Percentiles rank a stretch among this genome's conserved stretches.
Evolutionary conservation across 2,888 invertebrate genomes (phyloP).

Genomic region (Pseudococcus jackbeardsleyi): DNA sequence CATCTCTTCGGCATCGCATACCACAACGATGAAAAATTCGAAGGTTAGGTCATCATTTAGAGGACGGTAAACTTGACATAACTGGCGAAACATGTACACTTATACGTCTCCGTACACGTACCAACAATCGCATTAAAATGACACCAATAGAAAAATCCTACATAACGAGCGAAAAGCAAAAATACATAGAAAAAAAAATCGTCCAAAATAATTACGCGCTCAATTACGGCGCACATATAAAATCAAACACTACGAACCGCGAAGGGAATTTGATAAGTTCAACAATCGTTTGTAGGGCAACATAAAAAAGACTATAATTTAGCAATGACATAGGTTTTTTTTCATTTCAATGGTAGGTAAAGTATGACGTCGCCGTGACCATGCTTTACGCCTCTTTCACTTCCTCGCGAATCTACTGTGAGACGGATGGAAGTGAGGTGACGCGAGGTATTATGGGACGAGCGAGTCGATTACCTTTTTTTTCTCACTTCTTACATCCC

Average conservation of each 20-base stretch:
- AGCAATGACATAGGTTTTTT: conserved; percentile 40
- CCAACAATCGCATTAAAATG: neutral
- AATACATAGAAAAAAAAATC: neutral
- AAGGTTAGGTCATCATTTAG: conserved; percentile 33
- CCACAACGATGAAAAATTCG: conserved; percentile 21
- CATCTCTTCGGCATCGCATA: too few species aligned
- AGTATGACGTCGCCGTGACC: conserved; percentile 46
- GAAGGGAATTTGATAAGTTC: conserved; percentile 9
- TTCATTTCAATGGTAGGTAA: conserved; percentile 15
- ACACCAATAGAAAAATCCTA: neutral
- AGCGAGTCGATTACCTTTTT: conserved; percentile 50
- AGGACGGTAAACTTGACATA: conserved; percentile 44
- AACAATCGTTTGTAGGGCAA: conserved; percentile 52
- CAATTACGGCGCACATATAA: neutral
- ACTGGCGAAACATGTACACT: neutral
- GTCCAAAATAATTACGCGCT: conserved; percentile 6
- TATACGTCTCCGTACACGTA: neutral
- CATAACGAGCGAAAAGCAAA: neutral
- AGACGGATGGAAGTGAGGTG: conserved; percentile 19
- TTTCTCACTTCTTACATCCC: conserved; percentile 36
- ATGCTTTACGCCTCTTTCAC: conserved; percentile 33
- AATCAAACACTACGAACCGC: neutral
- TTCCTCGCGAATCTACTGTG: conserved; percentile 4
- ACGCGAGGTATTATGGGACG: conserved; percentile 44
- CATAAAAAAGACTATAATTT: conserved; percentile 26